phyloP scores from a whole-genome alignment of 1,140 invertebrate genomes.

The Cepaea nemoralis region DNA sequence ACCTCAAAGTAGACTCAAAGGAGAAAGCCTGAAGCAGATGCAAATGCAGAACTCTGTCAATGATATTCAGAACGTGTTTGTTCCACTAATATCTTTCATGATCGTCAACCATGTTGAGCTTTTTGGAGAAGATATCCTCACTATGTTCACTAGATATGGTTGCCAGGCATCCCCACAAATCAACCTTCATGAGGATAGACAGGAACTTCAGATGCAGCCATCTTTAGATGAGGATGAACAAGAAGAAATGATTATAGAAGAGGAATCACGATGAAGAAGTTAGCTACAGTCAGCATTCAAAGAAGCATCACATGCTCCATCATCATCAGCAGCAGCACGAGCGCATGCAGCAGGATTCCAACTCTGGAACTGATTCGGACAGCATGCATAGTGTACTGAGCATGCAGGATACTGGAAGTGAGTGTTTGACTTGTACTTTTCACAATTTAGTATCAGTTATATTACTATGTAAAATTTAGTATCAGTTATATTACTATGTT shows the following conservation, averaged over 20 bases:
- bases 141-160: conserved; percentile 78
- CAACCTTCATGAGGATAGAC: conserved; percentile 34
- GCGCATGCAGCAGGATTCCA: not conserved
- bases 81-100: conserved; percentile 82
- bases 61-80: conserved; percentile 38
- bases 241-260: not conserved
- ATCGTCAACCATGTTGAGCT: conserved; percentile 84
- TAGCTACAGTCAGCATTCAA: not conserved
- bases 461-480: no score
- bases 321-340: not conserved
- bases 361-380: conserved; percentile 89
- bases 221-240: not conserved
- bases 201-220: not conserved
- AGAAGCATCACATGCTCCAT: not conserved
- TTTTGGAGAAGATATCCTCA: conserved; percentile 80
- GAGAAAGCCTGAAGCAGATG: not conserved
- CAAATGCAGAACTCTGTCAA: conserved; percentile 23
- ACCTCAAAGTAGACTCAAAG: not conserved
- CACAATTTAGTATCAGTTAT: no score
- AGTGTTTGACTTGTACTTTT: no score
- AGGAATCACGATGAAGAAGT: conserved; percentile 14
- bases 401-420: conserved; percentile 56
- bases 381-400: conserved; percentile 80
- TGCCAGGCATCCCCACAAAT: conserved; percentile 44
- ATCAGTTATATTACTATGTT: no score